phyloP scores from a whole-genome alignment of 2,888 invertebrate genomes.

The Petrolisthes cinctipes region DNA sequence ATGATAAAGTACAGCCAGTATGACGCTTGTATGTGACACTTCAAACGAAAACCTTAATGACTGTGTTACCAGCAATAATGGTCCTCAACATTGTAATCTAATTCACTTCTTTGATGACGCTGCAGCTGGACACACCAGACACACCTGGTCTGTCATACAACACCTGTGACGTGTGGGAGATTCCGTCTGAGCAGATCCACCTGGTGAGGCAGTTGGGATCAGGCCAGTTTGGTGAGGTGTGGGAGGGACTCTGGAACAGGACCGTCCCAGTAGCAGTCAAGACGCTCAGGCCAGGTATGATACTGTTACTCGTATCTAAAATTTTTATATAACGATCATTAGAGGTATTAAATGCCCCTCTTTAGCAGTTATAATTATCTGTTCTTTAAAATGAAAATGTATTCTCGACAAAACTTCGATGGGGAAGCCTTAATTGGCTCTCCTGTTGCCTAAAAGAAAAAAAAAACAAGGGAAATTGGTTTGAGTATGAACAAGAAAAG shows the following conservation, averaged over 20 bases:
- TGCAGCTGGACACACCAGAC: slow-evolving; percentile 39
- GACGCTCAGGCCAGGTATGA: slow-evolving; percentile 72
- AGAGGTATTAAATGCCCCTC: background rate
- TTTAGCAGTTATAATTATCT: background rate
- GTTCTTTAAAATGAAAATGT: too few species aligned
- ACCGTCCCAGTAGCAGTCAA: slow-evolving; percentile 76
- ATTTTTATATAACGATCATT: too few species aligned
- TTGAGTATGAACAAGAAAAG: too few species aligned
- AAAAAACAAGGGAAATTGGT: too few species aligned
- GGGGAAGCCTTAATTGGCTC: too few species aligned
- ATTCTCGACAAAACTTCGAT: too few species aligned
- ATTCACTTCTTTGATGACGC: background rate
- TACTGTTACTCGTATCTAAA: background rate
- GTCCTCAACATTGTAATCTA: background rate
- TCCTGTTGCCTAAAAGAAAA: too few species aligned
- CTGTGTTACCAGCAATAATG: too few species aligned
- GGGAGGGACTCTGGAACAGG: slow-evolving; percentile 75
- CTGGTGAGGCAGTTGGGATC: slow-evolving; percentile 74
- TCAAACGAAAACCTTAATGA: background rate
- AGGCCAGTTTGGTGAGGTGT: slow-evolving; percentile 76
- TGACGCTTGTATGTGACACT: too few species aligned
- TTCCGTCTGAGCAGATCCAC: slow-evolving; percentile 72
- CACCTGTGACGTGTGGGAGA: slow-evolving; percentile 74
- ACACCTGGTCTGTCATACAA: slow-evolving; percentile 70
- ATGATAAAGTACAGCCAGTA: too few species aligned